Percentiles rank a stretch among this genome's conserved stretches.
Evolutionary conservation across 2,797 vertebrate species (phyloP).

Genomic region (Threskiornis aethiopicus): DNA sequence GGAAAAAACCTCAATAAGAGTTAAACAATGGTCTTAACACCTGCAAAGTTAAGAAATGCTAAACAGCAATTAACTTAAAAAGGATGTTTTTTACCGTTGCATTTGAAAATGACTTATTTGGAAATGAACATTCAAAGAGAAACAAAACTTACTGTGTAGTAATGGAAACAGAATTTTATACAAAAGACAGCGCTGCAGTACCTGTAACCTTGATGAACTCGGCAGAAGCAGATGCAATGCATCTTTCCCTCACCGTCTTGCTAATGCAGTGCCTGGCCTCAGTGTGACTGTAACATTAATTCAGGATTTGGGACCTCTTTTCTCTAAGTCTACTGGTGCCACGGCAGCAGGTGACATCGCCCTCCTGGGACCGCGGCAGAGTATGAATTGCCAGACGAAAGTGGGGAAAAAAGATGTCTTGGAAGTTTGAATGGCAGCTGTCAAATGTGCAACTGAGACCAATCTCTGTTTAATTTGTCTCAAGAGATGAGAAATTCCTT

Average conservation of each 20-base stretch:
- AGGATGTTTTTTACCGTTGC: background rate
- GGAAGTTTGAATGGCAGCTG: conserved; percentile 69
- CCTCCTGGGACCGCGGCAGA: background rate
- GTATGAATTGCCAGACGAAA: background rate
- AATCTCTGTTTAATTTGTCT: conserved; percentile 54
- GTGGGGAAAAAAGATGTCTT: background rate
- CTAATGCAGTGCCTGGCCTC: background rate
- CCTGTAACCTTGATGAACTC: background rate
- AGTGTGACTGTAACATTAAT: background rate
- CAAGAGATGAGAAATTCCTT: conserved; percentile 70
- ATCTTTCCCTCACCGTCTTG: background rate
- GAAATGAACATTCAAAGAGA: background rate
- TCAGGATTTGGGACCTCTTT: background rate
- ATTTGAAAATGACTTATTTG: background rate
- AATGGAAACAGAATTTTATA: accelerated
- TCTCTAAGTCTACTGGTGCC: background rate
- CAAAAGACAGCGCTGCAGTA: accelerated
- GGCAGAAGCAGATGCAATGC: background rate
- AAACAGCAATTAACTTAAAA: background rate
- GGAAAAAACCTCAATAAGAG: background rate
- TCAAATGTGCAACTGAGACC: conserved; percentile 18
- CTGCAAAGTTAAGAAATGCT: background rate
- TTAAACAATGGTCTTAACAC: background rate
- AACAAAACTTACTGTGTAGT: background rate
- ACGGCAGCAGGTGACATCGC: background rate